These are phyloP conservation scores for Henricia sp. DNA, from an alignment of 53 echinoderm and acorn worm species.

Conservation along the genomic window DNA sequence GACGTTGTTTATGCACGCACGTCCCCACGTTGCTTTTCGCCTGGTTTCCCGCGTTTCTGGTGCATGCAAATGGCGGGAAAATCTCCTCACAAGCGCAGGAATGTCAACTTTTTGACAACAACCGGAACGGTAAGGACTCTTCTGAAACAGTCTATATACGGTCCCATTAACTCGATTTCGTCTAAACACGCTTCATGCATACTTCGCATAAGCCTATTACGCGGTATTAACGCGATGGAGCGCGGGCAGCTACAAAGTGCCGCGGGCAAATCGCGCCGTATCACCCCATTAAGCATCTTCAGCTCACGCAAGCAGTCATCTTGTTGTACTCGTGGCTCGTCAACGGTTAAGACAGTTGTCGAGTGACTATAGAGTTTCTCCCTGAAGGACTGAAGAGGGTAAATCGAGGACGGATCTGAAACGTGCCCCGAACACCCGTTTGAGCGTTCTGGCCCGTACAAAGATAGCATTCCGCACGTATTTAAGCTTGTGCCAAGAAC, in stretches of 20 bases:
- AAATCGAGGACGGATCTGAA: too few species aligned
- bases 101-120: constrained; percentile 1
- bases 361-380: too few species aligned
- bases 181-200: not conserved
- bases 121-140: not conserved
- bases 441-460: too few species aligned
- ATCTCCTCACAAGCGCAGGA: not conserved
- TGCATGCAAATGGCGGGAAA: not conserved
- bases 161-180: not conserved
- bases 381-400: too few species aligned
- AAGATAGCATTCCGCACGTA: too few species aligned
- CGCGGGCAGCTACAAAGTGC: not conserved
- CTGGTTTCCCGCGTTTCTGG: not conserved
- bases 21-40: not conserved
- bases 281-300: not conserved
- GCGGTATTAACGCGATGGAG: constrained; percentile 7
- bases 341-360: too few species aligned
- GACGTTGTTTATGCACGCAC: not conserved
- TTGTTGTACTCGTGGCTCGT: too few species aligned
- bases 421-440: too few species aligned
- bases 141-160: not conserved
- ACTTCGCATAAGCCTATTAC: constrained; percentile 20
- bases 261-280: not conserved
- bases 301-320: too few species aligned
- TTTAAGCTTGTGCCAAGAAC: too few species aligned